Evolutionary conservation across 2,888 invertebrate species (phyloP).

Genomic region (Amiota mariae): DNA sequence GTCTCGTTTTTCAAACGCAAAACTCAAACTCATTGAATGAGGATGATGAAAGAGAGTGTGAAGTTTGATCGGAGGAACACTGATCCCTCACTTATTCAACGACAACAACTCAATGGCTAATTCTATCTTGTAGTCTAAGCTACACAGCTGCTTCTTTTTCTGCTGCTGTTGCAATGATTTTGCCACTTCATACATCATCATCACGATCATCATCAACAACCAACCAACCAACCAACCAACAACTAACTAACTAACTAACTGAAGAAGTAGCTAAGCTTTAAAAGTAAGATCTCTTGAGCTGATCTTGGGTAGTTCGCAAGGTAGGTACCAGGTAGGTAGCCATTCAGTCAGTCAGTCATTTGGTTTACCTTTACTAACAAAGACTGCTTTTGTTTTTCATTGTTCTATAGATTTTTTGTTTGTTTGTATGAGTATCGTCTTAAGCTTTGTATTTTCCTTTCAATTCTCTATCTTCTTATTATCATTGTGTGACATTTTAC

Average conservation of each 20-base stretch:
- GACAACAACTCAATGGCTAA: constrained; percentile 49
- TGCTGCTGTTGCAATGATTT: constrained; percentile 48
- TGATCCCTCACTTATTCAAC: constrained; percentile 28
- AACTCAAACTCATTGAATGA: neutral
- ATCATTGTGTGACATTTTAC: constrained; percentile 52
- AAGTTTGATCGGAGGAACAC: no score
- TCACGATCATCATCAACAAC: constrained; percentile 7
- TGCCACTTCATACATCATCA: constrained; percentile 61
- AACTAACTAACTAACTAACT: neutral
- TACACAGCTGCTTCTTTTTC: constrained; percentile 37
- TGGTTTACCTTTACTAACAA: neutral
- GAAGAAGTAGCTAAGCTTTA: neutral
- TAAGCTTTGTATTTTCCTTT: constrained; percentile 9
- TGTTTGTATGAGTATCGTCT: constrained; percentile 8
- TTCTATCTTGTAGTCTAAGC: constrained; percentile 40
- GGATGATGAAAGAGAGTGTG: neutral
- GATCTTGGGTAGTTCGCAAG: neutral
- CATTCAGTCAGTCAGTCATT: neutral
- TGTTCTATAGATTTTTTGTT: constrained; percentile 37
- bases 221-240: neutral
- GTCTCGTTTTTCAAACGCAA: constrained; percentile 33
- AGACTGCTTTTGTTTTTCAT: constrained; percentile 33
- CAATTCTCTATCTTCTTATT: constrained; percentile 10
- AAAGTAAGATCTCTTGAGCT: constrained; percentile 3
- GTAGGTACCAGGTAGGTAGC: neutral